Conservation (phyloP, 2,797 vertebrate species). For the Prunella strophiata region DNA sequence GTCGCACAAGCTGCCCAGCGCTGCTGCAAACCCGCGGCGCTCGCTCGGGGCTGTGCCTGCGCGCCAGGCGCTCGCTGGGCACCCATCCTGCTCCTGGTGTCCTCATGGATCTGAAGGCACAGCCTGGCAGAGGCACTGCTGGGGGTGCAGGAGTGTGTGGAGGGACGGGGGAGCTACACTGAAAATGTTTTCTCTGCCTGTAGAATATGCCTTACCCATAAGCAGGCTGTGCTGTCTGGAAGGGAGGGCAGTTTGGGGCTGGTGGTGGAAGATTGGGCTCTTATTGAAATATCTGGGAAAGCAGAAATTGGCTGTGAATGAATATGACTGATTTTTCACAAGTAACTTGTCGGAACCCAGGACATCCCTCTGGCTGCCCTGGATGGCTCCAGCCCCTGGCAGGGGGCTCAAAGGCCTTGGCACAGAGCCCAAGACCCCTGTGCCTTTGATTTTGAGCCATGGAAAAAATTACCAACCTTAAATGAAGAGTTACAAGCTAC, state of each 20-base stretch:
- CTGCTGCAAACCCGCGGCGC: background rate
- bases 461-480: too few relatives aligned
- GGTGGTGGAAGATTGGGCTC: background rate
- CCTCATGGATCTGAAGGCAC: background rate
- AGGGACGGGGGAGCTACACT: background rate
- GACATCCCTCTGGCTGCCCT: too few relatives aligned
- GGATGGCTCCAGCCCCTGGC: too few relatives aligned
- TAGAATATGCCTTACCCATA: background rate
- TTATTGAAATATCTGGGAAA: background rate
- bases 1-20: background rate
- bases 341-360: background rate
- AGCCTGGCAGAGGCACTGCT: background rate
- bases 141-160: fast-evolving
- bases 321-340: background rate
- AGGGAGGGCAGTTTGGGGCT: background rate
- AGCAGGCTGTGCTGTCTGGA: background rate
- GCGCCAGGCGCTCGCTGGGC: background rate
- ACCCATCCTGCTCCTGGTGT: fast-evolving
- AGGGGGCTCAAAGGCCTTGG: too few relatives aligned
- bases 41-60: background rate
- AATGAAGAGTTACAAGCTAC: too few relatives aligned
- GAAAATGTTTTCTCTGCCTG: background rate
- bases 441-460: too few relatives aligned
- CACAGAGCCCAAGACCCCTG: too few relatives aligned
- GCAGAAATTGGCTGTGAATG: background rate